phyloP scores from a whole-genome alignment of 2,888 invertebrate species.

The Agriopis marginaria region DNA sequence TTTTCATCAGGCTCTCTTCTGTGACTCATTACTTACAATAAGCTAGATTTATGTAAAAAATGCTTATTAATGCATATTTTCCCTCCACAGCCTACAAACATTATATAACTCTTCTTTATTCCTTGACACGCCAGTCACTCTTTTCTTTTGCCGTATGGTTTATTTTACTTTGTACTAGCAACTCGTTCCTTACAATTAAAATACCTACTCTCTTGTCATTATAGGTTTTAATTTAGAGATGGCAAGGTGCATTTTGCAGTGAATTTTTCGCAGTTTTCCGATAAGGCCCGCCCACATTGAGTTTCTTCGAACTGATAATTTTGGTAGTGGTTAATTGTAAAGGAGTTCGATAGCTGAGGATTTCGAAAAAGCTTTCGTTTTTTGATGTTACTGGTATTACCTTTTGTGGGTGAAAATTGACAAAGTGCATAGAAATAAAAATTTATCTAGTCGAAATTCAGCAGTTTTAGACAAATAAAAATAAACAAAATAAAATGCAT shows the following conservation, averaged over 20 bases:
- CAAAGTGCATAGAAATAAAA: too few relatives aligned
- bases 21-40: too few relatives aligned
- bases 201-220: neutral
- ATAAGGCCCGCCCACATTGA: slow-evolving; percentile 30
- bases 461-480: too few relatives aligned
- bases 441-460: too few relatives aligned
- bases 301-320: slow-evolving; percentile 32
- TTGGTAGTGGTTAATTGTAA: slow-evolving; percentile 25
- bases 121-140: neutral
- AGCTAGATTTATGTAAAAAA: too few relatives aligned
- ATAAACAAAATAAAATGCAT: too few relatives aligned
- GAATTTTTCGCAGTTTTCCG: slow-evolving; percentile 17
- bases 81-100: slow-evolving; percentile 3
- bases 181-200: slow-evolving; percentile 21
- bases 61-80: too few relatives aligned
- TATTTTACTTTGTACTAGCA: slow-evolving; percentile 20
- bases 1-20: too few relatives aligned
- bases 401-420: too few relatives aligned
- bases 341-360: slow-evolving; percentile 9
- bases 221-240: neutral
- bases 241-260: slow-evolving; percentile 18
- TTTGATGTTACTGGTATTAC: neutral
- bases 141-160: slow-evolving; percentile 24
- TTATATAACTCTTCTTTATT: neutral
- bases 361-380: neutral